phyloP scores from a whole-genome alignment of 2,113 vertebrate genomes.

The Pelecanoides urinatrix region DNA sequence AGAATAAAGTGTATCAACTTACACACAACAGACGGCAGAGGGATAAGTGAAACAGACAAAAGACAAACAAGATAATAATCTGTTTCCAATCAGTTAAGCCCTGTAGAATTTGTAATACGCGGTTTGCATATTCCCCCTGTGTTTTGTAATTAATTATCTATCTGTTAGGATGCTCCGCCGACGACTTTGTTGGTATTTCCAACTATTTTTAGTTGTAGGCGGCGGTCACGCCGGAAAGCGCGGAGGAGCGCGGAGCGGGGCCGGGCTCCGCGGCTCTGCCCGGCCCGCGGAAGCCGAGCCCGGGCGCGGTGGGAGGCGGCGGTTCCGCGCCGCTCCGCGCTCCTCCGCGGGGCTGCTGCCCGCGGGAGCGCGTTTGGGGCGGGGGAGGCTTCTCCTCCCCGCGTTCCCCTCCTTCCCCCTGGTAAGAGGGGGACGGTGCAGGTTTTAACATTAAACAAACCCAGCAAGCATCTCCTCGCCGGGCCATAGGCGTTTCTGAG shows the following conservation, averaged over 20 bases:
- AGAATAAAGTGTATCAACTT: constrained; percentile 73
- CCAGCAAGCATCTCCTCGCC: constrained; percentile 75
- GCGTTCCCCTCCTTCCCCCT: neutral
- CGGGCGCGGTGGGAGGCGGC: neutral
- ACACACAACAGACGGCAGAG: constrained; percentile 71
- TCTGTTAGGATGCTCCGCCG: constrained; percentile 44
- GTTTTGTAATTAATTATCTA: constrained; percentile 78
- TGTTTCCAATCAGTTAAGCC: constrained; percentile 82
- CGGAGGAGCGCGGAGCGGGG: neutral
- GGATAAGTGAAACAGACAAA: constrained; percentile 79
- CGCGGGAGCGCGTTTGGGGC: neutral
- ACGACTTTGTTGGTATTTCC: constrained; percentile 19
- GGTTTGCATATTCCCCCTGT: constrained; percentile 74
- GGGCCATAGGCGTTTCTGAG: constrained; percentile 78
- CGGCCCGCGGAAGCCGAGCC: neutral
- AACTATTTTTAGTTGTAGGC: neutral
- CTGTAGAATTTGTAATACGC: constrained; percentile 75
- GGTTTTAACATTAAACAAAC: constrained; percentile 86
- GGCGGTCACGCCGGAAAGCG: neutral
- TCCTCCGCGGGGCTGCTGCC: neutral
- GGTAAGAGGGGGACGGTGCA: constrained; percentile 55
- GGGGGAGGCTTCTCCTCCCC: neutral
- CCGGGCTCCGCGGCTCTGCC: neutral
- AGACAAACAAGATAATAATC: constrained; percentile 82
- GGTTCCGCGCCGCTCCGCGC: neutral